These are phyloP conservation scores for Drosophila pachea DNA, from an alignment of 1,140 invertebrate genomes.

Conservation along the genomic window DNA sequence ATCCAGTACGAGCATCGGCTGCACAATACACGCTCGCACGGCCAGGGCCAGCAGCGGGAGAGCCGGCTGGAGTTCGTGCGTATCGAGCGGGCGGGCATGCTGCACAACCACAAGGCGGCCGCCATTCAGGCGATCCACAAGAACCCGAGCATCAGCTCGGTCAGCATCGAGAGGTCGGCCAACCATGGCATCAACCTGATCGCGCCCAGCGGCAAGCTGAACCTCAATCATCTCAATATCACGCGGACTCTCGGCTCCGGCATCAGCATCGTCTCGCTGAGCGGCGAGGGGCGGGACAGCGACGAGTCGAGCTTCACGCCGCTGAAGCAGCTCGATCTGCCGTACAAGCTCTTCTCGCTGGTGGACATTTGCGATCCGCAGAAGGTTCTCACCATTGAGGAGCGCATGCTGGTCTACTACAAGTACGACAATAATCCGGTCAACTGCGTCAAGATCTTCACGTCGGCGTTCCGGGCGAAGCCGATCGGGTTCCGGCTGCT, in stretches of 20 bases:
- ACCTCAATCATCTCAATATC: slow-evolving; percentile 86
- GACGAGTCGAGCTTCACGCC: slow-evolving; percentile 92
- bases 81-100: slow-evolving; percentile 95
- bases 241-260: slow-evolving; percentile 93
- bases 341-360: slow-evolving; percentile 96
- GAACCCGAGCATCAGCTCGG: slow-evolving; percentile 89
- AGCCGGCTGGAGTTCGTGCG: slow-evolving; percentile 91
- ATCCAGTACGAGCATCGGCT: slow-evolving; percentile 89
- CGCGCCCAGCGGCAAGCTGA: slow-evolving; percentile 89
- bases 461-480: slow-evolving; percentile 89
- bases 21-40: slow-evolving; percentile 89
- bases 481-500: slow-evolving; percentile 93
- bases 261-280: slow-evolving; percentile 92
- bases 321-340: slow-evolving; percentile 90
- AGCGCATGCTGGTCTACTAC: slow-evolving; percentile 95
- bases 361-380: slow-evolving; percentile 97
- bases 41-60: slow-evolving; percentile 83
- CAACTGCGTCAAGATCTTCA: slow-evolving; percentile 99
- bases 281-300: slow-evolving; percentile 94
- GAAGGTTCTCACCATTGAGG: slow-evolving; percentile 94
- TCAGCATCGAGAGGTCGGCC: slow-evolving; percentile 91
- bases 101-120: slow-evolving; percentile 96
- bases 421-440: slow-evolving; percentile 98
- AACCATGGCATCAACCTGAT: slow-evolving; percentile 95
- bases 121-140: slow-evolving; percentile 93